phyloP scores from a whole-genome alignment of 2,888 invertebrate genomes.

The Nomada ferruginata region DNA sequence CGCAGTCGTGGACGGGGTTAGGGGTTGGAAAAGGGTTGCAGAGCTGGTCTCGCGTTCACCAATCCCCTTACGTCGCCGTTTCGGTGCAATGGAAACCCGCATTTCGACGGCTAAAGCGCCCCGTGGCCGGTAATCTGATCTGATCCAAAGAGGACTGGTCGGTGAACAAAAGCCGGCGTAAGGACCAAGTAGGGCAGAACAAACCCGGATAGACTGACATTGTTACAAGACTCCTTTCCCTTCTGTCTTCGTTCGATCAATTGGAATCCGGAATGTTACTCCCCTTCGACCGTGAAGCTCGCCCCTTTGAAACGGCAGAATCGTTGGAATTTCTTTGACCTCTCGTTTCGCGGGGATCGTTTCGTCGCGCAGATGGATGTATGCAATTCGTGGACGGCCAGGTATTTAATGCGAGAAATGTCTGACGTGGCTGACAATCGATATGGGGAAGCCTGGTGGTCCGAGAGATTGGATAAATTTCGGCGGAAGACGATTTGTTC shows the following conservation, averaged over 20 bases:
- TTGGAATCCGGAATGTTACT: background rate
- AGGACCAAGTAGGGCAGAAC: constrained; percentile 75
- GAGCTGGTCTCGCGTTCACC: constrained; percentile 57
- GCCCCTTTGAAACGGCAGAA: constrained; percentile 7
- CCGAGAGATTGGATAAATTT: constrained; percentile 12
- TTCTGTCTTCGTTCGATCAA: background rate
- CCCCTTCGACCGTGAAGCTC: background rate
- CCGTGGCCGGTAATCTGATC: constrained; percentile 79
- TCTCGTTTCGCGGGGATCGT: background rate
- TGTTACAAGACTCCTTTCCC: constrained; percentile 70
- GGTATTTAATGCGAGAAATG: background rate
- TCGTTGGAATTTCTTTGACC: constrained; percentile 45
- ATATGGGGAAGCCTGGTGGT: background rate
- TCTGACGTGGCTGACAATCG: background rate
- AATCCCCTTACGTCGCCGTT: constrained; percentile 76
- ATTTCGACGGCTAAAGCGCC: constrained; percentile 74
- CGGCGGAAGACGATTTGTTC: constrained; percentile 1
- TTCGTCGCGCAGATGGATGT: background rate
- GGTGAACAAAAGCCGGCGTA: constrained; percentile 76
- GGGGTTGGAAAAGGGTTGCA: constrained; percentile 39
- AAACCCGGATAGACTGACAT: constrained; percentile 77
- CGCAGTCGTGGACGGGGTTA: background rate
- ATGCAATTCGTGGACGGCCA: background rate
- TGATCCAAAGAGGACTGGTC: constrained; percentile 71
- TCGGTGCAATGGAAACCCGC: constrained; percentile 78